phyloP scores from a whole-genome alignment of 2,888 invertebrate genomes.

The Piscicola geometra region DNA sequence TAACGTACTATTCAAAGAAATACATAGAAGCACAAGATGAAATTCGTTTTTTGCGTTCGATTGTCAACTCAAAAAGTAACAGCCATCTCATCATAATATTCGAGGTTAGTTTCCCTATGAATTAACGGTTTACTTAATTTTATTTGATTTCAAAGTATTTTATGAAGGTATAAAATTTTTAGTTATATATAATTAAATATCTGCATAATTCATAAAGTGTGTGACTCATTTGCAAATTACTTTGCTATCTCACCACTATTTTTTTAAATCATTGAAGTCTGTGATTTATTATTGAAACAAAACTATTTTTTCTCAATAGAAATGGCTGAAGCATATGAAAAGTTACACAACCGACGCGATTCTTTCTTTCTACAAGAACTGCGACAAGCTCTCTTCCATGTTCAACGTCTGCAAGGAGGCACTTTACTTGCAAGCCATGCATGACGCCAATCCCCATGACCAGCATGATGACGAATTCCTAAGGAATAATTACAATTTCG shows the following conservation, averaged over 20 bases:
- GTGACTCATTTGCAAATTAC: no score
- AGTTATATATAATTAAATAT: not conserved
- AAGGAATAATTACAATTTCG: no score
- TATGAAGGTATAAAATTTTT: not conserved
- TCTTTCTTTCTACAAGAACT: not conserved
- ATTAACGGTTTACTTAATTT: no score
- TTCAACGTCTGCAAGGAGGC: not conserved
- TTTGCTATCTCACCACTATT: not conserved
- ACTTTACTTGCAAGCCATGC: not conserved
- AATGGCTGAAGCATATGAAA: constrained; percentile 9
- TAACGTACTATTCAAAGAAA: not conserved
- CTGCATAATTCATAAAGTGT: no score
- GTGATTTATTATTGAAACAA: not conserved
- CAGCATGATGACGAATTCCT: no score
- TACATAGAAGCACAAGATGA: not conserved
- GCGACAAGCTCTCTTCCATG: not conserved
- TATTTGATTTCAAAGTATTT: no score
- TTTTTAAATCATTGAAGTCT: not conserved
- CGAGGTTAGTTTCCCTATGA: not conserved
- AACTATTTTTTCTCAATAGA: no score
- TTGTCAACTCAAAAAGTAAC: not conserved
- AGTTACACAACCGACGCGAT: not conserved
- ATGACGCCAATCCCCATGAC: no score
- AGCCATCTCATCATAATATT: not conserved
- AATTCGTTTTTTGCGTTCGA: not conserved